A percentile compares a stretch with the other conserved stretches of the same genome.
Conservation (phyloP, 2,888 invertebrate genomes). For the Drosophila anomalata region DNA sequence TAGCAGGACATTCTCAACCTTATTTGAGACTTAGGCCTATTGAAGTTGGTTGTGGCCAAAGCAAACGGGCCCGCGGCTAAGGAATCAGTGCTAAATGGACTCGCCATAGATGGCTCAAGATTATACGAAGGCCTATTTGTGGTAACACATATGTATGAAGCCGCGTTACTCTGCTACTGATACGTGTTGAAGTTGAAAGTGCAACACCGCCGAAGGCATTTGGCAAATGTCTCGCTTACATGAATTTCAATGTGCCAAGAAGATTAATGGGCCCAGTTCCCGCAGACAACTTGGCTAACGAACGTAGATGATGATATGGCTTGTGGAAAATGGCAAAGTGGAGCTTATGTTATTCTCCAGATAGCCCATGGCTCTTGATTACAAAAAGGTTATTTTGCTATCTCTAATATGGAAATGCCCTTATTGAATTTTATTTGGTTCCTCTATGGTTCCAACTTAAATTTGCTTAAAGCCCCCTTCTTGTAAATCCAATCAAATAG, state of each 20-base stretch:
- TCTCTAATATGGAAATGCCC: not conserved
- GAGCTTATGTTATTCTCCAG: slow-evolving; percentile 27
- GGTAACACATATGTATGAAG: slow-evolving; percentile 2
- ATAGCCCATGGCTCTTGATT: slow-evolving; percentile 28
- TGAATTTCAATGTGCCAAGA: slow-evolving; percentile 54
- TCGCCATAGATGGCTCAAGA: slow-evolving; percentile 54
- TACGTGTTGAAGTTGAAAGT: slow-evolving; percentile 45
- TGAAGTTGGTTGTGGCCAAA: slow-evolving; percentile 49
- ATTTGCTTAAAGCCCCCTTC: not conserved
- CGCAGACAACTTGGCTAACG: slow-evolving; percentile 32
- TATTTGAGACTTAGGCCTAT: slow-evolving; percentile 45
- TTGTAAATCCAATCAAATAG: not conserved
- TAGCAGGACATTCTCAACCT: slow-evolving; percentile 19
- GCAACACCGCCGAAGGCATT: slow-evolving; percentile 58
- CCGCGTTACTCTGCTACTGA: slow-evolving; percentile 15
- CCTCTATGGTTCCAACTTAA: not conserved
- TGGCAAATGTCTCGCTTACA: slow-evolving; percentile 62
- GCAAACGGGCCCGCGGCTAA: slow-evolving; percentile 62
- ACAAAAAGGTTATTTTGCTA: not conserved
- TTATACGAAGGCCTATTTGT: slow-evolving; percentile 10
- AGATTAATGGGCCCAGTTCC: slow-evolving; percentile 65
- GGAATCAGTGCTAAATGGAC: slow-evolving; percentile 50
- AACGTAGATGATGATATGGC: slow-evolving; percentile 11
- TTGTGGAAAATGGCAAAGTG: slow-evolving; percentile 20
- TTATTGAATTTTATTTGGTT: slow-evolving; percentile 2